phyloP scores from a whole-genome alignment of 2,888 invertebrate genomes.

The Hofmannophila pseudospretella region DNA sequence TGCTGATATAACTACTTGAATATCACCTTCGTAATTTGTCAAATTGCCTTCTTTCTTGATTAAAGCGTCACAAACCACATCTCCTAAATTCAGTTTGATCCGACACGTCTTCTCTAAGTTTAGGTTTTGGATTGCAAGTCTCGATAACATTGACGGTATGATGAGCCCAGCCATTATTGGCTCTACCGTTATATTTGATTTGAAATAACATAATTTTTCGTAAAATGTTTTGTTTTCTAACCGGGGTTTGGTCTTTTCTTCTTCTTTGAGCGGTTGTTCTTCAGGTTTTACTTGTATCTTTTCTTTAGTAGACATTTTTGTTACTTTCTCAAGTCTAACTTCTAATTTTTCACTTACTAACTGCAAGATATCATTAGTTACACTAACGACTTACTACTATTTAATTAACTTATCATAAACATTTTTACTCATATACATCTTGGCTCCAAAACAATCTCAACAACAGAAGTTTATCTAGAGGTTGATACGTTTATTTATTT shows the following conservation, averaged over 20 bases:
- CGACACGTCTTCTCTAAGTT: slow-evolving; percentile 66
- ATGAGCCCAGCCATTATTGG: slow-evolving; percentile 84
- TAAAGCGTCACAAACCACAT: slow-evolving; percentile 53
- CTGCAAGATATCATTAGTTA: not conserved
- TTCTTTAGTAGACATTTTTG: slow-evolving; percentile 32
- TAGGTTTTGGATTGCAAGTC: slow-evolving; percentile 79
- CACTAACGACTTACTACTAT: not conserved
- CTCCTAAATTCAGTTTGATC: slow-evolving; percentile 46
- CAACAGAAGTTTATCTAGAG: no score
- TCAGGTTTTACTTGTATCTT: slow-evolving; percentile 31
- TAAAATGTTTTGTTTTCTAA: slow-evolving; percentile 60
- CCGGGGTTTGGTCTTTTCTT: slow-evolving; percentile 20
- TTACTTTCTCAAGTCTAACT: no score
- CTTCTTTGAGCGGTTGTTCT: slow-evolving; percentile 44
- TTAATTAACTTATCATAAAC: not conserved
- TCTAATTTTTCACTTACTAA: slow-evolving; percentile 15
- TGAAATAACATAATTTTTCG: slow-evolving; percentile 73
- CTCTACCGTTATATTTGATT: slow-evolving; percentile 82
- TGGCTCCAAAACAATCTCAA: slow-evolving; percentile 18
- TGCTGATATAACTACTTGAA: slow-evolving; percentile 73
- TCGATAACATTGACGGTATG: slow-evolving; percentile 80
- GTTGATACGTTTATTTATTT: no score
- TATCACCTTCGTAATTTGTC: slow-evolving; percentile 78
- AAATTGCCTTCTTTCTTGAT: slow-evolving; percentile 67
- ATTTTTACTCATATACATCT: slow-evolving; percentile 17